Evolutionary conservation across 2,113 vertebrate genomes (phyloP), one percentile per base, ranked within the genome.

Genomic region (Trichechus manatus): DNA sequence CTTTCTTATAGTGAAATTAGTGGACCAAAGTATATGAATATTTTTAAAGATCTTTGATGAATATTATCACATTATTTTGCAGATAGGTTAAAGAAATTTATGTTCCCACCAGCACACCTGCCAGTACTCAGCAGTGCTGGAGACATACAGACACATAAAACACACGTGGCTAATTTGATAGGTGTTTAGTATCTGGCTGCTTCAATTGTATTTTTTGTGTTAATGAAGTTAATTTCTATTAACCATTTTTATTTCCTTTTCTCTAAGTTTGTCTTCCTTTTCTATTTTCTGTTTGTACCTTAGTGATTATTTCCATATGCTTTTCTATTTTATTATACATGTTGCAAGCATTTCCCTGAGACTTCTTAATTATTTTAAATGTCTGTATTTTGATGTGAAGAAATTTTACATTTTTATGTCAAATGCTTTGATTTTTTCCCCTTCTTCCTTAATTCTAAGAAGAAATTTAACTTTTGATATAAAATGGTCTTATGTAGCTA

Each of bases 401-500:
- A 39, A 10, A 22, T 56, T 27, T 42, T n/a, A 31, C 9, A 31
- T 53, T 75, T 68, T 82, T 42, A 53, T 36, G 13, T 44, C 11
- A 61, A n/a, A 33, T 47, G 6, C 25, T 10, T 23, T 29, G 33
- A 42, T 3, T 25, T 50, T 63, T 79, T 63, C 27, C 42, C 50
- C 64, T 77, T 61, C 19, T 72, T 70, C 33, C n/a, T 13, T 25
- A 13, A 19, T 63, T 64, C 63, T 29, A 10, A 36, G 79, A 75
- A 75, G 39, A 72, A 59, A 36, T n/a, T 9, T 22, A 11, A 20
- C 2, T 61, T 90, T 11, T 70, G 36, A 33, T 47, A 36, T 9
- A 14, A 78, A 72, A 44, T 1, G 42, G 17, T 22, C 23, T 3
- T 0, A 29, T 0, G 11, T 20, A 1, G 9, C 19, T 19, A 20